Evolutionary conservation across 2,888 invertebrate species (phyloP), one percentile per base, ranked within the genome.

Genomic region (Watsonalla cultraria): DNA sequence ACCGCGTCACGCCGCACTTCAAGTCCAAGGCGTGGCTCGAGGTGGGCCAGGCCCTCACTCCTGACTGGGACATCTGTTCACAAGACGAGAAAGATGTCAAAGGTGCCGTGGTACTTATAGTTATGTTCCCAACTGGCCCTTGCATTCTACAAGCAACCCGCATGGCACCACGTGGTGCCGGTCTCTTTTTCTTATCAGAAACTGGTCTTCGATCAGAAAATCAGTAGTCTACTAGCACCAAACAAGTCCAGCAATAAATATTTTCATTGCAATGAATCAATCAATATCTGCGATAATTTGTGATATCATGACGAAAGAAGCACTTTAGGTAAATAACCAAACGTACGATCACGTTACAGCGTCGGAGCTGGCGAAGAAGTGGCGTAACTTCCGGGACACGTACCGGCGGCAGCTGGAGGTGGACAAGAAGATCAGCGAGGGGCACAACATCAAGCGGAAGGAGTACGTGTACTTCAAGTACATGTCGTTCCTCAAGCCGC

Each of bases 301-400:
- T 24, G 24, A 24, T 4, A 24, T 24, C 24, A 24, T 24, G 24
- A 24, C 24, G 24, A 24, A 24, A 24, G 24, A 24, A 24, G 24
- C 24, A 24, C 24, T 24, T 24, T 24, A 24, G 24, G 24, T 24
- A 24, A 24, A 24, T 24, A 24, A 24, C 24, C 24, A 24, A 24
- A 24, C 24, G 24, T 24, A 2, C 4, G 24, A 24, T 24, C 24
- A 24, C 4, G 24, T 24, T 24, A 24, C 24, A 24, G 24, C 24
- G 24, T 24, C 24, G 24, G 74, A 70, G 52, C 55, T 79, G 46
- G 65, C 51, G 45, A 76, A 72, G 51, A 76, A 73, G 58, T 80
- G 80, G 80, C 77, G 80, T 1, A 79, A 80, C 55, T 61, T 79
- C 1, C 72, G 76, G 8, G 80, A 80, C 59, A 73, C 76, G 5